Percentiles rank a stretch among this genome's conserved stretches.
Evolutionary conservation across 2,113 vertebrate genomes (phyloP).

Genomic region (Setophaga petechia): DNA sequence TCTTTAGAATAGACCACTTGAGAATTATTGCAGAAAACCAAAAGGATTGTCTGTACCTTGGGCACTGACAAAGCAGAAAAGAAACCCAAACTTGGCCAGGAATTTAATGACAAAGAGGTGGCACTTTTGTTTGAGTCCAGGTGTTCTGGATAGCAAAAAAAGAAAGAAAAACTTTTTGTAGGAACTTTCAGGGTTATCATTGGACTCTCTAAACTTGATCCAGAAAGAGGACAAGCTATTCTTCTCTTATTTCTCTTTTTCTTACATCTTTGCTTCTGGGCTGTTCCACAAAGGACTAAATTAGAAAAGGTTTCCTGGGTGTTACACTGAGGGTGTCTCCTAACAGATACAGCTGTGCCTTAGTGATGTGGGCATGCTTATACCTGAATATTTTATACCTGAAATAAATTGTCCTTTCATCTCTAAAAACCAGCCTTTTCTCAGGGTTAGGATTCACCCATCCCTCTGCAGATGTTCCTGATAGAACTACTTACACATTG

Average conservation of each 20-base stretch:
- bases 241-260: background rate
- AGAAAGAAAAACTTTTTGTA: background rate
- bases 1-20: background rate
- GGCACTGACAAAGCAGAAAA: background rate
- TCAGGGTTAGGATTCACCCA: background rate
- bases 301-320: background rate
- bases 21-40: background rate
- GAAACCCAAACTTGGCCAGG: background rate
- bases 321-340: background rate
- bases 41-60: background rate
- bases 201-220: background rate
- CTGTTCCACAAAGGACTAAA: background rate
- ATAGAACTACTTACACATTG: background rate
- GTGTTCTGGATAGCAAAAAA: background rate
- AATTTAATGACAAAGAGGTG: background rate
- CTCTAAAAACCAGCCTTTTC: background rate
- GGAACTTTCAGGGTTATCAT: background rate
- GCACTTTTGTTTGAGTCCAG: background rate
- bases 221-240: background rate
- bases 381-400: background rate
- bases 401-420: background rate
- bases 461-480: background rate
- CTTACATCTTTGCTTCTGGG: background rate
- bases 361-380: background rate
- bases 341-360: background rate